These are phyloP conservation scores for Eriosoma lanigerum DNA, from an alignment of 1,140 invertebrate species.

Conservation along the genomic window DNA sequence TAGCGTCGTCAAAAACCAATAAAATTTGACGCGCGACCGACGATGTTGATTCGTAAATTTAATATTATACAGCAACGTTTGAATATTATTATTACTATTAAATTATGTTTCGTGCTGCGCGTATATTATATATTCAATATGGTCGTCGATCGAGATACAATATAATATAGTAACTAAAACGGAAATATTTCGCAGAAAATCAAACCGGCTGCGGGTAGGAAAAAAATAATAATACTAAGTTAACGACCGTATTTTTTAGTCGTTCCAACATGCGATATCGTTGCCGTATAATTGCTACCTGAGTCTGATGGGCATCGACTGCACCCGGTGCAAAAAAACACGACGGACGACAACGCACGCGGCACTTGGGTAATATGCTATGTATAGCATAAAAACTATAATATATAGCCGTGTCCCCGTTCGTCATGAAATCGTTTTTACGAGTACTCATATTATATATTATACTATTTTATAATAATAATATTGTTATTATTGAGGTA, in stretches of 20 bases:
- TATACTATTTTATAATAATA: too few relatives aligned
- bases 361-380: too few relatives aligned
- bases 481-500: too few relatives aligned
- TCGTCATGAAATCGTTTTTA: too few relatives aligned
- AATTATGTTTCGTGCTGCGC: not conserved
- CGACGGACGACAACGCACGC: not conserved
- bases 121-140: not conserved
- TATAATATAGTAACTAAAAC: not conserved
- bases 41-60: not conserved
- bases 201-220: not conserved
- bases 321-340: not conserved
- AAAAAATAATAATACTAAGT: not conserved
- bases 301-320: not conserved
- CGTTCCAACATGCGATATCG: conserved; percentile 20
- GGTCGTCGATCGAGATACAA: not conserved
- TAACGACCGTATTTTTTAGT: not conserved
- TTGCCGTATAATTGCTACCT: not conserved
- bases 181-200: conserved; percentile 7
- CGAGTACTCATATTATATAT: too few relatives aligned
- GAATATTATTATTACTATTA: too few relatives aligned
- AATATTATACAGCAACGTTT: not conserved
- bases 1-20: not conserved
- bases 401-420: too few relatives aligned
- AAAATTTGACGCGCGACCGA: not conserved
- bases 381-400: too few relatives aligned